phyloP scores from a whole-genome alignment of 2,113 vertebrate species.

The Poeciliopsis prolifica region DNA sequence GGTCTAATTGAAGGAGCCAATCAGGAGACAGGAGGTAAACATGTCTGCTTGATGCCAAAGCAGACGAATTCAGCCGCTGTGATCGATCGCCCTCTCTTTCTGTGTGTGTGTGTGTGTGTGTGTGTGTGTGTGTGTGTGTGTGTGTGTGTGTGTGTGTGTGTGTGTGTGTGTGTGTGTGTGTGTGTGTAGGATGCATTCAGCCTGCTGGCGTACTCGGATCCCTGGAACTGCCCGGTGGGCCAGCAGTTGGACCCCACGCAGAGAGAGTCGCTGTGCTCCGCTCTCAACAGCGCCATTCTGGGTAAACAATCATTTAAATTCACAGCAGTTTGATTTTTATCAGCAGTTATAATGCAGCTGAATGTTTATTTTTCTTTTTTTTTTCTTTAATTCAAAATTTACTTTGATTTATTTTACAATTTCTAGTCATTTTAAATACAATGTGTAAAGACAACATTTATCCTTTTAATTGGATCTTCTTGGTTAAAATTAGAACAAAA shows the following conservation, averaged over 20 bases:
- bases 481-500: no score
- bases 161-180: conserved; percentile 4
- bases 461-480: no score
- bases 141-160: conserved; percentile 3
- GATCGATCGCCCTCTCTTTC: background rate
- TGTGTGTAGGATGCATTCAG: conserved; percentile 93
- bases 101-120: background rate
- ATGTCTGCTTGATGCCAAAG: background rate
- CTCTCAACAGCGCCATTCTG: conserved; percentile 98
- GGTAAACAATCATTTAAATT: conserved; percentile 79
- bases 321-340: background rate
- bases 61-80: background rate
- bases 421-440: no score
- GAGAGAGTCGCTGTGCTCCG: conserved; percentile 95
- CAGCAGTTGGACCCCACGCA: conserved; percentile 96
- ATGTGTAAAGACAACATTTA: no score
- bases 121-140: background rate
- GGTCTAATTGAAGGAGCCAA: background rate
- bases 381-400: no score
- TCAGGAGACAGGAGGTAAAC: background rate
- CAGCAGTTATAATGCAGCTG: no score
- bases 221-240: conserved; percentile 97
- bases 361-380: no score
- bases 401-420: no score
- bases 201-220: conserved; percentile 95